A percentile compares a stretch with the other conserved stretches of the same genome.
Evolutionary conservation across 2,888 invertebrate genomes (phyloP).

Genomic region (Drosophila lutescens): DNA sequence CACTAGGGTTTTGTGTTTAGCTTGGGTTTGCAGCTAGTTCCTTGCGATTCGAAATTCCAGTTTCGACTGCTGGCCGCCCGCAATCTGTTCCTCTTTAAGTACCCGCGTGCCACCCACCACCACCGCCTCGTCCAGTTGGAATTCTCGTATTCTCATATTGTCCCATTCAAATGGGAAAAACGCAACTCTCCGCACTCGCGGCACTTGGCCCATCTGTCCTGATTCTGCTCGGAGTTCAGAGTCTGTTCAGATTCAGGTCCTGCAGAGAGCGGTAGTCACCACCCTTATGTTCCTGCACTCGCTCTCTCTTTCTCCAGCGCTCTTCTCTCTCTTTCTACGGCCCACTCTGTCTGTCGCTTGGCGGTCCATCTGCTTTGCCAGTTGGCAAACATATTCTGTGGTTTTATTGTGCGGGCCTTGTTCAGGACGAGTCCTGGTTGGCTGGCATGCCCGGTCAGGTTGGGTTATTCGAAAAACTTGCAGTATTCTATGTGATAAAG

Average conservation of each 20-base stretch:
- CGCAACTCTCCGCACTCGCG: conserved; percentile 47
- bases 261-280: conserved; percentile 58
- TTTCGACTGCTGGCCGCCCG: conserved; percentile 82
- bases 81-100: conserved; percentile 85
- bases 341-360: conserved; percentile 29
- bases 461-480: conserved; percentile 50
- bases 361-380: conserved; percentile 83
- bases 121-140: conserved; percentile 77
- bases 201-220: conserved; percentile 83
- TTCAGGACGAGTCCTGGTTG: conserved; percentile 77
- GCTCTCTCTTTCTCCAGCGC: conserved; percentile 3
- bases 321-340: conserved; percentile 31
- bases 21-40: conserved; percentile 23
- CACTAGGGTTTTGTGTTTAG: conserved; percentile 7
- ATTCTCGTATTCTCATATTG: conserved; percentile 77
- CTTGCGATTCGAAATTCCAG: conserved; percentile 79
- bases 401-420: conserved; percentile 78
- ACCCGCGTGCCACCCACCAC: conserved; percentile 59
- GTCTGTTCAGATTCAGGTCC: conserved; percentile 39
- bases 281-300: conserved; percentile 75
- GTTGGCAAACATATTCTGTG: conserved; percentile 84
- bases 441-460: conserved; percentile 64
- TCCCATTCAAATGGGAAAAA: conserved; percentile 79
- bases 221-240: conserved; percentile 69
- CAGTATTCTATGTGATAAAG: conserved; percentile 5